phyloP scores from a whole-genome alignment of 2,888 invertebrate genomes.

The Drosophila anomelani region DNA sequence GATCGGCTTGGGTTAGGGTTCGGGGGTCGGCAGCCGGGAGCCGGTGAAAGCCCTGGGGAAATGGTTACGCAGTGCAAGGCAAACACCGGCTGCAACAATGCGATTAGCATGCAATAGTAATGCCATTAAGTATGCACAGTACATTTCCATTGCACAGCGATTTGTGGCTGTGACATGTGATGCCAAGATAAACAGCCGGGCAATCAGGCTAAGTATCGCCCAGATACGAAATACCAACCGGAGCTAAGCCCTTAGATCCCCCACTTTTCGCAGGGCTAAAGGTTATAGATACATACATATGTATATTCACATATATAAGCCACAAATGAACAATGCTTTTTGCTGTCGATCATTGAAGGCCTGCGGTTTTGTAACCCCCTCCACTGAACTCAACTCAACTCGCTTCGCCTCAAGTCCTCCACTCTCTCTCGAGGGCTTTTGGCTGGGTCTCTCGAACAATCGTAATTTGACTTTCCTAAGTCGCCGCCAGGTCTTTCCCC shows the following conservation, averaged over 20 bases:
- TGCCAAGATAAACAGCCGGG: conserved; percentile 48
- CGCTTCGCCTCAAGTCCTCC: conserved; percentile 13
- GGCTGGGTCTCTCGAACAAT: conserved; percentile 5
- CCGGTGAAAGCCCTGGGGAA: conserved; percentile 25
- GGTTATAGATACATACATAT: background rate
- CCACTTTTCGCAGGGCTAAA: background rate
- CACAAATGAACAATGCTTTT: conserved; percentile 26
- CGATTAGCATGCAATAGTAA: conserved; percentile 48
- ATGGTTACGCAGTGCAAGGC: conserved; percentile 28
- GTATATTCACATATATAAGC: background rate
- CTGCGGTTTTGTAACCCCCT: conserved; percentile 33
- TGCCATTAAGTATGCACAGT: conserved; percentile 34
- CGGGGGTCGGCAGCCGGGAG: background rate
- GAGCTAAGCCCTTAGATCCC: conserved; percentile 46
- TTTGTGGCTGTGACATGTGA: conserved; percentile 44
- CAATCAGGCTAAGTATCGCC: conserved; percentile 59
- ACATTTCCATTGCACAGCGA: conserved; percentile 41
- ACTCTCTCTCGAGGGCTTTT: conserved; percentile 16
- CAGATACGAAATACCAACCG: conserved; percentile 26
- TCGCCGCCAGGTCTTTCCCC: conserved; percentile 28
- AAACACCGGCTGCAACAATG: conserved; percentile 36
- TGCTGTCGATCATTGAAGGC: conserved; percentile 24
- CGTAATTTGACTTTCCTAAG: conserved; percentile 21
- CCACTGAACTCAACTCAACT: conserved; percentile 1
- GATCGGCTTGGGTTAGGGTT: conserved; percentile 9